Evolutionary conservation across 1,140 invertebrate species (phyloP).

Genomic region (Pararge aegeria): DNA sequence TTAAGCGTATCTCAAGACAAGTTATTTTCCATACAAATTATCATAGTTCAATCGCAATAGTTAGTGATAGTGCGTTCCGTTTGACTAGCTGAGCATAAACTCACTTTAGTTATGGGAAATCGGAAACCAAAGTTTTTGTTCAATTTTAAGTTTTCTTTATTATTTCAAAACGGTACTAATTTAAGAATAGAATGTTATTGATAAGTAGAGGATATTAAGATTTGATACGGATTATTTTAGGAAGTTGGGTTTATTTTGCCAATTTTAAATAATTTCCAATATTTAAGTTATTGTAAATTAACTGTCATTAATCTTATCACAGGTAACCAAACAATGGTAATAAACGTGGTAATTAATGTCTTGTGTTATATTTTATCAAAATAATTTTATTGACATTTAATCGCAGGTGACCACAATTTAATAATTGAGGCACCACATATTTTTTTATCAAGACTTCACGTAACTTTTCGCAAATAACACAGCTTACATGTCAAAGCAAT

Average conservation of each 20-base stretch:
- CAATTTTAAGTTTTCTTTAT: not conserved
- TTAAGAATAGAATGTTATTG: no score
- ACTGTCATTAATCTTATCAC: not conserved
- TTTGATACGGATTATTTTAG: no score
- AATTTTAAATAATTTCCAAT: no score
- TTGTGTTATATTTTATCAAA: not conserved
- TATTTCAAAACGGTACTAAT: no score
- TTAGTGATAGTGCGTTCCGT: constrained; percentile 28
- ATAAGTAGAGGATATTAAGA: no score
- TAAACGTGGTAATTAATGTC: not conserved
- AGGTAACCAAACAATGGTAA: not conserved
- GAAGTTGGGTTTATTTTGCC: no score
- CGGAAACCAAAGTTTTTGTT: not conserved
- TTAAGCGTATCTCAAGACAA: constrained; percentile 40
- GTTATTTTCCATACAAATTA: constrained; percentile 41
- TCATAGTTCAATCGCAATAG: constrained; percentile 32
- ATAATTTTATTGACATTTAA: no score
- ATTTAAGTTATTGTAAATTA: no score
- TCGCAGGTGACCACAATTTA: no score
- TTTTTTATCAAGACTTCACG: no score
- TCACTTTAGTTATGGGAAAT: constrained; percentile 18
- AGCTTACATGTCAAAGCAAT: not conserved
- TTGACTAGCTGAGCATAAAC: constrained; percentile 30
- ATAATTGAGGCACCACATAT: no score
- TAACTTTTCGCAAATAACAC: not conserved